Evolutionary conservation across 2,888 invertebrate species (phyloP), one percentile per base, ranked within the genome.

Genomic region (Omphaloscelis lunosa): DNA sequence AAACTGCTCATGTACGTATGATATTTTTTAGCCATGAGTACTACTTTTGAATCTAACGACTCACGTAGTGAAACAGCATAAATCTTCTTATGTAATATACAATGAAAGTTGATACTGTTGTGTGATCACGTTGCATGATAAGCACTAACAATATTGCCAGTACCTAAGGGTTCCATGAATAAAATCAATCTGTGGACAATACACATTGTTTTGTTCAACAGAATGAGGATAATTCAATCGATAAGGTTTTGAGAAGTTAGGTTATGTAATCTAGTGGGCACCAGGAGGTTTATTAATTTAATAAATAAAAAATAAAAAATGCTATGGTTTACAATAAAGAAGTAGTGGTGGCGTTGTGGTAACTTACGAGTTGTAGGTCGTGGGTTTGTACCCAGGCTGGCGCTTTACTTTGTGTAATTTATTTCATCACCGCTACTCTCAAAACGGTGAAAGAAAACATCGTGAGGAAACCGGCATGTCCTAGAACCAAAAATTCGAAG

Each of bases 31-130:
- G 0, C 1, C 12, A 48, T 65, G 51, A 48, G 2, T 15, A 20
- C 39, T 15, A 27, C n/a, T 29, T 45, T 75, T 48, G 5, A 48
- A 56, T 56, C 4, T 34, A 8, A 58, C 39, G 12, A 82, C 20
- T 65, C 77, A 82, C 41, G 27, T 1, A 75, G n/a, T 76, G 76
- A 82, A 34, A 23, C 11, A 51, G 29, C 58, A 65, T 27, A 51
- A 41, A 27, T 41, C 48, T 17, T 6, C 45, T 65, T 63, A 65
- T 45, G 51, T 65, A 58, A 34, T 34, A 34, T 34, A 53, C 34
- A 76, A 82, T 53, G 78, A 78, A 75, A 78, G 77, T 82, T 56
- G 34, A 20, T 29, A 66, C 45, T 12, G n/a, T 12, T 0, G 65
- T 76, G 83, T 79, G 76, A 66, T 27, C 15, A 61, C 5, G 45